phyloP scores from a whole-genome alignment of 2,888 invertebrate genomes.

The Diaphora mendica region DNA sequence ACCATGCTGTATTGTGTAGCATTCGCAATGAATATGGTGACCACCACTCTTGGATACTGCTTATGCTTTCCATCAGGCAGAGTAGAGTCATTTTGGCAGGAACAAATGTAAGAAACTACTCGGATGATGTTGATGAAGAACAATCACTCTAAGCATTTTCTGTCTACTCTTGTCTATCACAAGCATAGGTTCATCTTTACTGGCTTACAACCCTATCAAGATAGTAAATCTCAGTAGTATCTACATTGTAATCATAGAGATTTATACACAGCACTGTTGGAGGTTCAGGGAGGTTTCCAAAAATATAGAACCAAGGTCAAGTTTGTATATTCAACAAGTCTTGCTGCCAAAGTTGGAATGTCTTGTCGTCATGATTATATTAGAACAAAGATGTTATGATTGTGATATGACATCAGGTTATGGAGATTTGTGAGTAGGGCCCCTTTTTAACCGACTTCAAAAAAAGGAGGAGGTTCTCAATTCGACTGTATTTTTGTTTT shows the following conservation, averaged over 20 bases:
- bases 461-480: no score
- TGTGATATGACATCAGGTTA: not conserved
- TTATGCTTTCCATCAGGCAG: no score
- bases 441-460: no score
- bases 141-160: not conserved
- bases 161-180: not conserved
- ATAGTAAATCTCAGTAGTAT: not conserved
- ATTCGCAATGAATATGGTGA: no score
- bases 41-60: no score
- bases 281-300: not conserved
- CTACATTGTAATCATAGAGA: not conserved
- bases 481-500: no score
- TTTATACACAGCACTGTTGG: not conserved
- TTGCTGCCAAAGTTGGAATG: not conserved
- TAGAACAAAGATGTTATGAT: not conserved
- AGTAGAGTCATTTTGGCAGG: no score
- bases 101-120: no score
- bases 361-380: not conserved
- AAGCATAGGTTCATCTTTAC: not conserved
- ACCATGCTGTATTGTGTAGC: no score
- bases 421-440: not conserved
- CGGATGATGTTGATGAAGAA: not conserved
- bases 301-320: constrained; percentile 1
- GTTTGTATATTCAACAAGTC: constrained; percentile 5
- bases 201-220: no score